Conservation (phyloP, 92 coral and sea anemone species). For the Phenganax marumi region DNA sequence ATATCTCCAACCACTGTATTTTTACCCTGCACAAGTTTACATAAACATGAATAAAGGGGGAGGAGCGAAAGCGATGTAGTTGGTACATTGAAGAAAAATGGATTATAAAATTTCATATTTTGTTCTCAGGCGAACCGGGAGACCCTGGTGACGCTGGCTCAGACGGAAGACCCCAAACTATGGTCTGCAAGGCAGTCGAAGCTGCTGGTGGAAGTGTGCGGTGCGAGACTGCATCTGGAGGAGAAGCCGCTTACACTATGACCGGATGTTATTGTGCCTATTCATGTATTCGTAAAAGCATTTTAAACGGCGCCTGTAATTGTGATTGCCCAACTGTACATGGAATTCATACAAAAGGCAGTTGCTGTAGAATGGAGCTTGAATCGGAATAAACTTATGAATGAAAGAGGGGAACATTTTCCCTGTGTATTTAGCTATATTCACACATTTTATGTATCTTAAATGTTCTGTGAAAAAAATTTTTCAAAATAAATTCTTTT, state of each 20-base stretch:
- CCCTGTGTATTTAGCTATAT: constrained; percentile 23
- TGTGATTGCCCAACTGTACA: not conserved
- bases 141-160: constrained; percentile 22
- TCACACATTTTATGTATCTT: constrained; percentile 26
- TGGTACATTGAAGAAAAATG: not conserved
- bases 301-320: not conserved
- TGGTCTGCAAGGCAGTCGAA: constrained; percentile 7
- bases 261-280: constrained; percentile 31
- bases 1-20: too few species aligned
- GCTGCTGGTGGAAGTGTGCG: not conserved
- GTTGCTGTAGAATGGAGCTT: constrained; percentile 13
- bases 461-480: constrained; percentile 17
- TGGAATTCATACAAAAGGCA: constrained; percentile 24
- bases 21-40: too few species aligned
- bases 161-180: not conserved
- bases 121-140: not conserved
- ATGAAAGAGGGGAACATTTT: not conserved
- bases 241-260: not conserved
- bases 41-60: too few species aligned
- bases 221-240: not conserved
- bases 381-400: not conserved
- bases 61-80: too few species aligned
- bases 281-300: constrained; percentile 11
- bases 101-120: not conserved
- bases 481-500: constrained; percentile 34